Evolutionary conservation across 2,113 vertebrate genomes (phyloP).

Genomic region (Sapayoa aenigma): DNA sequence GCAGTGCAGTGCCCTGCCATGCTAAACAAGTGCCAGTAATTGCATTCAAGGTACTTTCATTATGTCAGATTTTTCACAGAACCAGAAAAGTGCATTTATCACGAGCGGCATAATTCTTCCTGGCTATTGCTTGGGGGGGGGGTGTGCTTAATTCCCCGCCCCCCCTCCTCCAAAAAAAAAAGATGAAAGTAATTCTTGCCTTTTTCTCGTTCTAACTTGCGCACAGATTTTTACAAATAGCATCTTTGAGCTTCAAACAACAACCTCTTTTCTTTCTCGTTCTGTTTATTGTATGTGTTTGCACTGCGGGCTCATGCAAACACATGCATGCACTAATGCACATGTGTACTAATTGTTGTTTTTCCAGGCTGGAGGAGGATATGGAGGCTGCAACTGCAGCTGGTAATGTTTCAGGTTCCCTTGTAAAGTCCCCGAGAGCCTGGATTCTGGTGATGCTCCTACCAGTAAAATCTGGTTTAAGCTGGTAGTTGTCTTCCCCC

Average conservation of each 20-base stretch:
- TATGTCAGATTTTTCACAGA: slow-evolving; percentile 74
- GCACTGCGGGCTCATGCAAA: slow-evolving; percentile 1
- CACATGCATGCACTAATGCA: background rate
- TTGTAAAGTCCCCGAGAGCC: slow-evolving; percentile 37
- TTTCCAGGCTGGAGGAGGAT: background rate
- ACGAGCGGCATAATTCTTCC: slow-evolving; percentile 30
- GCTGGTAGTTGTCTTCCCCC: slow-evolving; percentile 51
- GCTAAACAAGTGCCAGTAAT: slow-evolving; percentile 71
- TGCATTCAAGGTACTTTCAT: slow-evolving; percentile 73
- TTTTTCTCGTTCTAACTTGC: background rate
- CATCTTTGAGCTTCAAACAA: slow-evolving; percentile 20
- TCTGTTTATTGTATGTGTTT: slow-evolving; percentile 16
- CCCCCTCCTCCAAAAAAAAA: slow-evolving; percentile 11
- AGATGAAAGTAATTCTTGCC: slow-evolving; percentile 48
- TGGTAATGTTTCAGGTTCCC: slow-evolving; percentile 31
- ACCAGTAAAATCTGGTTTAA: slow-evolving; percentile 73
- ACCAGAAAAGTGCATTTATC: slow-evolving; percentile 70
- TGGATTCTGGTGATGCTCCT: slow-evolving; percentile 63
- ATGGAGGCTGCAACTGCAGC: slow-evolving; percentile 9
- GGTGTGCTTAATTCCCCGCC: slow-evolving; percentile 19
- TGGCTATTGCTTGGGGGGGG: background rate
- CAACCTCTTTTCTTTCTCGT: background rate
- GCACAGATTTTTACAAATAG: slow-evolving; percentile 32
- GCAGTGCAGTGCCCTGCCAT: slow-evolving; percentile 65
- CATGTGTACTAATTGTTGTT: slow-evolving; percentile 11